Evolutionary conservation across 2,888 invertebrate species (phyloP).

Genomic region (Tachina lurida): DNA sequence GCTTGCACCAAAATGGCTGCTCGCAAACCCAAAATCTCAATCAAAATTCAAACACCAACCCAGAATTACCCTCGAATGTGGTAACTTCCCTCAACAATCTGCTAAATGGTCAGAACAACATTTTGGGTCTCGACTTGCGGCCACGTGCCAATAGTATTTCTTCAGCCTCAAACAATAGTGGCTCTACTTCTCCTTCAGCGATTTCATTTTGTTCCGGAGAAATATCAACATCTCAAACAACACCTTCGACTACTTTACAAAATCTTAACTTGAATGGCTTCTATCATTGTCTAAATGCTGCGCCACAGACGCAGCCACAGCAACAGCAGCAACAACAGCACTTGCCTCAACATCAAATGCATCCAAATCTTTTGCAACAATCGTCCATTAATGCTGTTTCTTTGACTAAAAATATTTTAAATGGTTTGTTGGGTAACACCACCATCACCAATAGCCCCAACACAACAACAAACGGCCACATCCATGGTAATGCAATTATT

Average conservation of each 20-base stretch:
- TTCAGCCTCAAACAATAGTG: constrained; percentile 89
- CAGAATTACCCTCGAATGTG: constrained; percentile 73
- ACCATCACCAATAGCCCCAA: constrained; percentile 71
- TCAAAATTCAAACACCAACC: constrained; percentile 50
- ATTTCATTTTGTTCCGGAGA: constrained; percentile 87
- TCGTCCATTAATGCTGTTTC: constrained; percentile 55
- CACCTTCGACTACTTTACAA: constrained; percentile 54
- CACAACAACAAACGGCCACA: constrained; percentile 16
- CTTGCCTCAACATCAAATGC: constrained; percentile 63
- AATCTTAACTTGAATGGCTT: constrained; percentile 62
- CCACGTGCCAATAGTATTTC: constrained; percentile 90
- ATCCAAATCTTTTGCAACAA: constrained; percentile 54
- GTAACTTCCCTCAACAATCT: constrained; percentile 75
- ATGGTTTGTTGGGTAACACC: constrained; percentile 60
- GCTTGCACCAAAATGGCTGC: constrained; percentile 74
- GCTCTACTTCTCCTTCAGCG: constrained; percentile 91
- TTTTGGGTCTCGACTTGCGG: constrained; percentile 83
- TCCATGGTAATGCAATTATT: constrained; percentile 61
- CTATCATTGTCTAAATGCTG: constrained; percentile 49
- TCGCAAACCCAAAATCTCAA: constrained; percentile 42
- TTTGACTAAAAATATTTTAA: constrained; percentile 64
- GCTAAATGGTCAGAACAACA: constrained; percentile 73
- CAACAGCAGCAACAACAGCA: constrained; percentile 72
- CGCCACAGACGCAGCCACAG: constrained; percentile 73
- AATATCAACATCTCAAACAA: constrained; percentile 83